Conservation (phyloP, 2,797 vertebrate genomes). For the Acropternis orthonyx region DNA sequence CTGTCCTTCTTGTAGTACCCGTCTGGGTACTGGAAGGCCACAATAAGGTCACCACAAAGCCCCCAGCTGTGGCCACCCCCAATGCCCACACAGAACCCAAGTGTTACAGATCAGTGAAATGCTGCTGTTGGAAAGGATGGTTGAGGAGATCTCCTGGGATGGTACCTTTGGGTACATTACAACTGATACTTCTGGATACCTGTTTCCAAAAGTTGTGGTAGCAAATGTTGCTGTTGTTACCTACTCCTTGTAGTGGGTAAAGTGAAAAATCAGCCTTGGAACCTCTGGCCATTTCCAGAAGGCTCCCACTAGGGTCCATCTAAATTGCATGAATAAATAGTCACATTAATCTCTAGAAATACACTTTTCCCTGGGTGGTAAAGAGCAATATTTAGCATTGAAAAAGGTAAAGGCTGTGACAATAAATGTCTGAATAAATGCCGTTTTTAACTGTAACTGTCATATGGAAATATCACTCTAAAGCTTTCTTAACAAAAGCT, state of each 20-base stretch:
- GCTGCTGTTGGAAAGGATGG: not conserved
- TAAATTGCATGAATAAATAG: not conserved
- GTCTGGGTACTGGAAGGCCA: not conserved
- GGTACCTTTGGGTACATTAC: not conserved
- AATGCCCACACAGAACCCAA: accelerated
- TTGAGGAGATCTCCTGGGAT: not conserved
- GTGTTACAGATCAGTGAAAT: accelerated
- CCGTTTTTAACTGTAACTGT: not conserved
- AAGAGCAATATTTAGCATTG: not conserved
- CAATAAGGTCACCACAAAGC: accelerated
- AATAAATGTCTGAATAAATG: not conserved
- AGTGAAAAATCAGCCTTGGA: not conserved
- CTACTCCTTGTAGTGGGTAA: not conserved
- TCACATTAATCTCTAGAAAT: not conserved
- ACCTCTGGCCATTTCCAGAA: not conserved
- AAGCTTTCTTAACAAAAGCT: not conserved
- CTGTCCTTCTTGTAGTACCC: not conserved
- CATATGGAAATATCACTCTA: not conserved
- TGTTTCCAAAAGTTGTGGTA: not conserved
- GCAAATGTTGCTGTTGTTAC: not conserved
- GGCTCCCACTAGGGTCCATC: not conserved
- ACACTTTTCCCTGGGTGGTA: not conserved
- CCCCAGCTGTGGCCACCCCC: not conserved
- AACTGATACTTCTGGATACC: not conserved
- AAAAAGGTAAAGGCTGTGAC: not conserved